Evolutionary conservation across 1,140 invertebrate genomes (phyloP), one percentile per base, ranked within the genome.

Genomic region (Drosophila tristis): DNA sequence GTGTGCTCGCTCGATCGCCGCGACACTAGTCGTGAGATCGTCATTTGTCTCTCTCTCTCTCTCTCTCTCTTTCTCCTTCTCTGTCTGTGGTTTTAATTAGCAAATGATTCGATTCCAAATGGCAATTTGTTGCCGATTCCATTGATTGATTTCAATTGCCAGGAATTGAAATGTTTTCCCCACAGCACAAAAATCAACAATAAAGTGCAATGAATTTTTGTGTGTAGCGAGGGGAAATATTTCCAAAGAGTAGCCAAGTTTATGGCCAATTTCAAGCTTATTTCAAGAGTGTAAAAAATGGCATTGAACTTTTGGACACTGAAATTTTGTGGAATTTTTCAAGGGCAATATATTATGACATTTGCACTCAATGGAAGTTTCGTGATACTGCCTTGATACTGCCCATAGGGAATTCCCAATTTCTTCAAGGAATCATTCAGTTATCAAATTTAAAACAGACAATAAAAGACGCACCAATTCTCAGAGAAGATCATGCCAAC

Each of bases 21-120:
- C 35, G 59, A 26, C 72, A 64, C 73, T 82, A 75, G 84, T 79
- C 61, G 59, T 65, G 63, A 13, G 35, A 56, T 68, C 60, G 53
- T 42, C 49, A 54, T 59, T 45, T 73, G 9, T n/a, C n/a, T n/a
- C n/a, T 13, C 9, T 4, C 35, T 11, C 35, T 11, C 31, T 45
- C 48, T 42, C 16, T 53, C 35, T 43, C 20, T 23, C 11, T 3
- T 15, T 25, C n/a, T 49, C 26, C 23, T 13, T 39, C n/a, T 9
- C 48, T 26, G 2, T 45, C 44, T 64, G 13, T 39, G 35, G 35
- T 23, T 45, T 25, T 71, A 45, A 77, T 77, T 71, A 63, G 65
- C 43, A 55, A 63, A 39, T 39, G 35, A 39, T 39, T 39, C 35
- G 11, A 13, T 5, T 63, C 58, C 4, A 29, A 50, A 64, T 58